A percentile compares a stretch with the other conserved stretches of the same genome.
phyloP scores from a whole-genome alignment of 2,888 invertebrate species.

The Protonemura montana region DNA sequence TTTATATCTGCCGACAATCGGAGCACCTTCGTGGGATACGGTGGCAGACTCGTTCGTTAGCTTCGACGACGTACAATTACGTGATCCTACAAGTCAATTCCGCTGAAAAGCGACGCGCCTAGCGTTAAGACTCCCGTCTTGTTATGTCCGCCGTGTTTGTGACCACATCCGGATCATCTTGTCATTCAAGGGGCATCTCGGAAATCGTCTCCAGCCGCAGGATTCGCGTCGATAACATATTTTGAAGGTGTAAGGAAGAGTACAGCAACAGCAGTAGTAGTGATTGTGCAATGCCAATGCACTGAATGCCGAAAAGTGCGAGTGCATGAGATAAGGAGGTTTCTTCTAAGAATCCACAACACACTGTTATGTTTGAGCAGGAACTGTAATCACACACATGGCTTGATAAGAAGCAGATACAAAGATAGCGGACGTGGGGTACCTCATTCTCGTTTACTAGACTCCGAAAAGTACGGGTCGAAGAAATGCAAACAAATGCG shows the following conservation, averaged over 20 bases:
- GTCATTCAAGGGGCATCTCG: neutral
- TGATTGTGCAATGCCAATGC: neutral
- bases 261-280: neutral
- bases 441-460: neutral
- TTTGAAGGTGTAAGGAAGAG: neutral
- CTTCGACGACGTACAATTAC: neutral
- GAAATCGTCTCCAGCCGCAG: neutral
- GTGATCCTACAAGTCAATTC: neutral
- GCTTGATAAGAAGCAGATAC: slow-evolving; percentile 12
- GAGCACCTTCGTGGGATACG: neutral
- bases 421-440: neutral
- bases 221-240: neutral
- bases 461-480: neutral
- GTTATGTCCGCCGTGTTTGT: neutral
- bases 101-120: neutral
- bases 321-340: neutral
- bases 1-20: neutral
- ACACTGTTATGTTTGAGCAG: neutral
- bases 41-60: neutral
- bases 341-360: neutral
- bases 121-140: neutral
- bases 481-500: slow-evolving; percentile 27
- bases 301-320: neutral
- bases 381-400: neutral
- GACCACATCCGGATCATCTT: neutral